These are phyloP conservation scores for Montipora cactus DNA, from an alignment of 64 coral and sea anemone species.

Conservation along the genomic window DNA sequence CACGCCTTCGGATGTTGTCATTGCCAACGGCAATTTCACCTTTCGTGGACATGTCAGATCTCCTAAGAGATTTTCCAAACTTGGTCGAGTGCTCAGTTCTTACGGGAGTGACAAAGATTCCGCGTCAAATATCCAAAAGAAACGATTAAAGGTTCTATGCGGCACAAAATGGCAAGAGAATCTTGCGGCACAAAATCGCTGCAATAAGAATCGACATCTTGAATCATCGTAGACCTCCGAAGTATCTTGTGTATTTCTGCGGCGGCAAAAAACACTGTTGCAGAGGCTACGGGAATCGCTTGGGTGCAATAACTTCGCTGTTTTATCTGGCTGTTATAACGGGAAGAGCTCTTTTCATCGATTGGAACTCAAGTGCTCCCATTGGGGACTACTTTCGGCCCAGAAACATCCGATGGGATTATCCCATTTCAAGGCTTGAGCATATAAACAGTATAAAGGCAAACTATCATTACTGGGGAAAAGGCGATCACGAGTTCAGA, in stretches of 20 bases:
- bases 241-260: constrained; percentile 64
- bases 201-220: constrained; percentile 11
- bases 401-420: constrained; percentile 67
- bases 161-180: constrained; percentile 55
- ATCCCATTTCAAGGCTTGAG: background rate
- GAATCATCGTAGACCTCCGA: background rate
- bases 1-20: background rate
- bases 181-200: background rate
- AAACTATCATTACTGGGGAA: constrained; percentile 69
- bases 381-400: constrained; percentile 44
- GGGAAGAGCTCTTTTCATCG: constrained; percentile 56
- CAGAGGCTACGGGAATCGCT: constrained; percentile 61
- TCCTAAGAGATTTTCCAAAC: background rate
- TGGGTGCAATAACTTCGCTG: constrained; percentile 51
- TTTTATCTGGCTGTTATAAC: constrained; percentile 67
- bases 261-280: constrained; percentile 38
- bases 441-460: background rate
- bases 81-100: constrained; percentile 3
- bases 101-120: background rate
- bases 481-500: constrained; percentile 27
- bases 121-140: background rate
- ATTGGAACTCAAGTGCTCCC: background rate
- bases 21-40: background rate
- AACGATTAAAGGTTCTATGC: constrained; percentile 20
- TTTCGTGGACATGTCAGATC: background rate